Base-by-base conservation (phyloP, 2,797 vertebrate species). In the Tarsius wallacei region DNA sequence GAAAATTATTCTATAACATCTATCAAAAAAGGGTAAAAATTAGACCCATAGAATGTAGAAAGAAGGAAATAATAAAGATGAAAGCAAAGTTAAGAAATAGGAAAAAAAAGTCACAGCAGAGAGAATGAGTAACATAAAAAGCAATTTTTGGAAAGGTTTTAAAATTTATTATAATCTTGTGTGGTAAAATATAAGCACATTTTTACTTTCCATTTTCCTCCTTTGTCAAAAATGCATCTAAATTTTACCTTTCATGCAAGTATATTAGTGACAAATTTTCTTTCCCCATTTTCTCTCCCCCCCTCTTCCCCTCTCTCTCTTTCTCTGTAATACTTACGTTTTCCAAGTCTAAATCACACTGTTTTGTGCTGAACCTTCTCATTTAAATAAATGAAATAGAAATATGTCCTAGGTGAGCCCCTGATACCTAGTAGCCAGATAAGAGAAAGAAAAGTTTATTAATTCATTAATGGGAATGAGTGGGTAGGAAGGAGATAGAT, bases 401-500 rank as follows among this genome's bases (percentile, higher is more conserved):
- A 9, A 28, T 36, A 16, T 21, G 51, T 2, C 14, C 13, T 74
- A 9, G 5, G 15, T 61, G n/a, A 86, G 17, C 42, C 10, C 10
- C 3, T 64, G n/a, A 74, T 14, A 8, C 8, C 2, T 91, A 7
- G 61, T 36, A 71, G 8, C 16, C 22, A 73, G 24, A 63, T 24
- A 9, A 51, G 5, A 55, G 15, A 22, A 78, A 59, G 49, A 68
- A 63, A 47, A 22, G 26, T 3, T 42, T 53, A 26, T 59, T 74
- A 81, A 76, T 11, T 24, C 36, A 82, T n/a, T 49, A 24, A 6
- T 64, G 6, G 7, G 12, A 71, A 14, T 49, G 33, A 28, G 1
- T 42, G 4, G 0, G 2, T 2, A 28, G 2, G 7, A 31, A 21
- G 13, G 4, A 11, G 24, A 2, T 24, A 59, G 16, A 42, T 81